A percentile compares a stretch with the other conserved stretches of the same genome.
phyloP scores from a whole-genome alignment of 1,140 invertebrate species.

The Melitaea cinxia region DNA sequence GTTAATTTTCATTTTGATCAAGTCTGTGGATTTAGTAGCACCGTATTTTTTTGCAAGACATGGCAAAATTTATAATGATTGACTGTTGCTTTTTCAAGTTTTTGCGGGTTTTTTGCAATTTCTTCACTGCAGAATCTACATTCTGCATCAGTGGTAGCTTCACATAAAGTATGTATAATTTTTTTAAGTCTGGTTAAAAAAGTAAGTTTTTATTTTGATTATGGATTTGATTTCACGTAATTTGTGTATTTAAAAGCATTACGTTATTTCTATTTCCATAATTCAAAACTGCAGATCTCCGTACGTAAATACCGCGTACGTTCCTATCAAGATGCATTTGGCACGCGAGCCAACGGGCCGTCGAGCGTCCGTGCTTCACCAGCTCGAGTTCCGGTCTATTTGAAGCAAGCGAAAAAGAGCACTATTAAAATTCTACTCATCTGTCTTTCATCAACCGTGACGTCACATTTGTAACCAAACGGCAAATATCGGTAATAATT shows the following conservation, averaged over 20 bases:
- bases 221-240: too few relatives aligned
- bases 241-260: background rate
- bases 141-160: too few relatives aligned
- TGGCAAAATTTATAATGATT: too few relatives aligned
- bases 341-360: slow-evolving; percentile 39
- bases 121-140: too few relatives aligned
- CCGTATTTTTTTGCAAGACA: too few relatives aligned
- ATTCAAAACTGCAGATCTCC: background rate
- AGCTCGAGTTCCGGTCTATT: slow-evolving; percentile 69
- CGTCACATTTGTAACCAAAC: slow-evolving; percentile 41
- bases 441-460: slow-evolving; percentile 50
- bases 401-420: slow-evolving; percentile 52
- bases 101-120: too few relatives aligned
- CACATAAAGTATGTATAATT: too few relatives aligned
- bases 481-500: slow-evolving; percentile 40
- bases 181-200: too few relatives aligned
- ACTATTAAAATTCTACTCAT: slow-evolving; percentile 56
- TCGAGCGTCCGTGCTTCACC: slow-evolving; percentile 55
- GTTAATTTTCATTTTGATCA: too few relatives aligned
- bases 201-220: too few relatives aligned
- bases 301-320: background rate
- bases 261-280: background rate
- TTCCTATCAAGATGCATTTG: slow-evolving; percentile 16
- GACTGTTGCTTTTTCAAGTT: too few relatives aligned
- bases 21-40: too few relatives aligned